Conservation (phyloP, 2,113 vertebrate species). For the Blennius ocellaris region DNA sequence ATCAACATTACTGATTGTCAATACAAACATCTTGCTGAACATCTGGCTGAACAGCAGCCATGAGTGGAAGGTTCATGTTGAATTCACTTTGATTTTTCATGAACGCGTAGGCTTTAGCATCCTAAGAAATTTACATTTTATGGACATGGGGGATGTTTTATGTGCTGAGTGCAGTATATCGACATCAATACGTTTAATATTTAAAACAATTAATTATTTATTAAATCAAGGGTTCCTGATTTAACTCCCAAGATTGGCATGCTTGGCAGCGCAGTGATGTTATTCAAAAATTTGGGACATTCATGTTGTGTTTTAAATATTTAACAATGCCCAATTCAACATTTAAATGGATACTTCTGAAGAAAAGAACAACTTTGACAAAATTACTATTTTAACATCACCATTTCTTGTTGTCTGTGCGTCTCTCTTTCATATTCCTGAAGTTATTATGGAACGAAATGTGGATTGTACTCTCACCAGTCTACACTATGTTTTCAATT, state of each 20-base stretch:
- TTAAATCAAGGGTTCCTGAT: neutral
- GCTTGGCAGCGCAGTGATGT: neutral
- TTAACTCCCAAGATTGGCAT: neutral
- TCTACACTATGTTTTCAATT: too few species aligned
- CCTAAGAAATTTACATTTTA: neutral
- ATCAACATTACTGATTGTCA: too few species aligned
- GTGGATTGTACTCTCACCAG: too few species aligned
- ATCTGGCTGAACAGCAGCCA: neutral
- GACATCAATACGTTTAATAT: neutral
- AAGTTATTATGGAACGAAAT: too few species aligned
- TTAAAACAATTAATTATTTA: neutral
- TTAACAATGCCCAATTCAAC: neutral
- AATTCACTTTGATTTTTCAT: neutral
- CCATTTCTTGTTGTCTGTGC: too few species aligned
- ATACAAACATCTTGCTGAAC: too few species aligned
- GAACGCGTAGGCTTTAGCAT: neutral
- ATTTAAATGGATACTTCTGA: neutral
- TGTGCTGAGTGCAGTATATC: neutral
- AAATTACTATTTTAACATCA: too few species aligned
- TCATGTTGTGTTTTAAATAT: neutral
- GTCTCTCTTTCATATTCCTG: too few species aligned
- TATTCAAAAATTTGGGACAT: neutral
- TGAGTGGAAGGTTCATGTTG: too few species aligned
- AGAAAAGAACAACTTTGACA: neutral
- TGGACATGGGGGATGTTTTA: neutral